Conservation (phyloP, 1,140 invertebrate species). For the Drosophila orena region DNA sequence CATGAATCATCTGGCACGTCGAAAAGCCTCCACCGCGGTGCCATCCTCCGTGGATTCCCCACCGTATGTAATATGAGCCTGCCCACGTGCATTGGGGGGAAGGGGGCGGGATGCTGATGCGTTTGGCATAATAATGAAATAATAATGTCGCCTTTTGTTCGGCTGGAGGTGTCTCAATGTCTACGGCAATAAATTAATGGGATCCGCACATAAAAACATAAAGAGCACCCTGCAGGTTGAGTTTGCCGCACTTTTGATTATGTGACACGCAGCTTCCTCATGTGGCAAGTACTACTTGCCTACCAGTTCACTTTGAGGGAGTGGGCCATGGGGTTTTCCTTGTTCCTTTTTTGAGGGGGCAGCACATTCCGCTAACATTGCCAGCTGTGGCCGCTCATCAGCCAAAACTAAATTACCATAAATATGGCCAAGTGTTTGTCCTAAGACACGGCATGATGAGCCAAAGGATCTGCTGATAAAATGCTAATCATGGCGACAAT, state of each 20-base stretch:
- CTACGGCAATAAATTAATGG: conserved; percentile 79
- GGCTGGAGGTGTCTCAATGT: conserved; percentile 70
- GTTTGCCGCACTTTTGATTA: conserved; percentile 60
- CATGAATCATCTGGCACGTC: conserved; percentile 68
- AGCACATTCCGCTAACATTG: conserved; percentile 29
- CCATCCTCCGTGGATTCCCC: conserved; percentile 7
- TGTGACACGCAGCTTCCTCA: conserved; percentile 49
- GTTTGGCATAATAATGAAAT: conserved; percentile 83
- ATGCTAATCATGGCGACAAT: conserved; percentile 77
- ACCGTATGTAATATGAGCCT: conserved; percentile 39
- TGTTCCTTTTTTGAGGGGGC: background rate
- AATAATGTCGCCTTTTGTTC: conserved; percentile 82
- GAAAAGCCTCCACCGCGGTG: background rate
- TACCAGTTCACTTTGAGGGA: conserved; percentile 45
- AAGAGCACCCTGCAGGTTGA: conserved; percentile 64
- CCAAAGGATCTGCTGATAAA: conserved; percentile 72
- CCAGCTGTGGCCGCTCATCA: conserved; percentile 68
- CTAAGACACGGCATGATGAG: conserved; percentile 61
- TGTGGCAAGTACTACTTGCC: conserved; percentile 35
- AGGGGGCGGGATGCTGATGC: conserved; percentile 41
- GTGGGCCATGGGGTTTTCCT: background rate
- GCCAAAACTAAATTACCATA: conserved; percentile 69
- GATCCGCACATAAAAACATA: conserved; percentile 67
- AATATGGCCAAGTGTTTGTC: conserved; percentile 63
- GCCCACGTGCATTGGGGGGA: conserved; percentile 32